Conservation (phyloP, 2,113 vertebrate species). For the Callospermophilus lateralis region DNA sequence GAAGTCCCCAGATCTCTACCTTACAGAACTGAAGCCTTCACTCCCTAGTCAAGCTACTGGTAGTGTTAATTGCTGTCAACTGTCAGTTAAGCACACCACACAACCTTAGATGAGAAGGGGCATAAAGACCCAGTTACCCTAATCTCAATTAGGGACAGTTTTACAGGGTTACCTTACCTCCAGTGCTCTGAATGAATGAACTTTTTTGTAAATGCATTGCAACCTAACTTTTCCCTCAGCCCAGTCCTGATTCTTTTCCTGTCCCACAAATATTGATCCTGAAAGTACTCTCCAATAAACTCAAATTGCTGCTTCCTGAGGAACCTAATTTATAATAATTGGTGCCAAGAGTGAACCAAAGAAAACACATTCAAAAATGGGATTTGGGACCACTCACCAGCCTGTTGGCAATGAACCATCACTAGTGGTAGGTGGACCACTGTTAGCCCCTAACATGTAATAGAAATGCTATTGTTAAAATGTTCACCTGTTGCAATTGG, state of each 20-base stretch:
- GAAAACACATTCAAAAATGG: slow-evolving; percentile 22
- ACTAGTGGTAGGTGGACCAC: not conserved
- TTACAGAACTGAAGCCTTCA: not conserved
- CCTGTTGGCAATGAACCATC: not conserved
- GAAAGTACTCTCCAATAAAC: not conserved
- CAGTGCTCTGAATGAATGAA: not conserved
- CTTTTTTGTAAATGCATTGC: not conserved
- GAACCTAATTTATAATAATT: not conserved
- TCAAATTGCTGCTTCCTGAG: not conserved
- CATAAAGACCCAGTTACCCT: not conserved
- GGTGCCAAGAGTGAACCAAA: not conserved
- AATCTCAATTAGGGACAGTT: not conserved
- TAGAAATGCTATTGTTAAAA: not conserved
- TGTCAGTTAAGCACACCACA: not conserved
- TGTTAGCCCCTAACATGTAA: not conserved
- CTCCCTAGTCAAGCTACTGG: not conserved
- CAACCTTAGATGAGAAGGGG: not conserved
- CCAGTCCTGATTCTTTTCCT: not conserved
- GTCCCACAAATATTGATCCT: not conserved
- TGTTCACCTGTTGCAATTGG: not conserved
- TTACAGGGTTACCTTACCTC: not conserved
- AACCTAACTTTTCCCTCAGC: not conserved
- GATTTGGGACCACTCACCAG: not conserved
- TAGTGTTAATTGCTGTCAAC: not conserved
- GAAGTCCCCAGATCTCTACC: not conserved